Percentiles rank a stretch among this genome's conserved stretches.
Conservation (phyloP, 2,797 vertebrate genomes). For the Muraenolepis orangiensis region DNA sequence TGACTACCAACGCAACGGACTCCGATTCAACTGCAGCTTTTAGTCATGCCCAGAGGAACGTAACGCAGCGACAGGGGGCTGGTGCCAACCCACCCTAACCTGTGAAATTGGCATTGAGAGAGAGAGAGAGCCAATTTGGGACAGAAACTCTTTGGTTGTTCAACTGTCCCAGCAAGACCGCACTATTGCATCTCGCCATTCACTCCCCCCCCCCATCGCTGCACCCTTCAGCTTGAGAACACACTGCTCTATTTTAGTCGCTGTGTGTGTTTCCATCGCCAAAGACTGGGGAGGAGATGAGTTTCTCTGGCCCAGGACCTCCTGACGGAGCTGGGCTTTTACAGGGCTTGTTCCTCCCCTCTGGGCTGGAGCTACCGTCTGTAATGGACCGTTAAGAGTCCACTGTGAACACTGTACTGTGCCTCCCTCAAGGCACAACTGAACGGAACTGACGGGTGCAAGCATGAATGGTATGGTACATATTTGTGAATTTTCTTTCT, state of each 20-base stretch:
- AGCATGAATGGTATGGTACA: neutral
- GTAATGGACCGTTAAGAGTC: neutral
- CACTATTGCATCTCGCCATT: neutral
- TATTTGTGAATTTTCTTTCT: neutral
- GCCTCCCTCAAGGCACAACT: neutral
- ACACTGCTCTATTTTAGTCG: slow-evolving; percentile 68
- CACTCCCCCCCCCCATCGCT: slow-evolving; percentile 48
- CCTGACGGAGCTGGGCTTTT: slow-evolving; percentile 30
- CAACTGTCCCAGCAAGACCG: slow-evolving; percentile 52
- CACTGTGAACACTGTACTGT: neutral
- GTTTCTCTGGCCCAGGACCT: slow-evolving; percentile 53
- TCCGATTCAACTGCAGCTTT: neutral
- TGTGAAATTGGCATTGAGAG: slow-evolving; percentile 43
- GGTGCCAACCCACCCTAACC: slow-evolving; percentile 32
- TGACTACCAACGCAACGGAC: neutral
- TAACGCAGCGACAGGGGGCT: slow-evolving; percentile 9
- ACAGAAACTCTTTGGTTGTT: slow-evolving; percentile 57
- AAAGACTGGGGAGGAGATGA: slow-evolving; percentile 56
- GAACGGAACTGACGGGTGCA: neutral
- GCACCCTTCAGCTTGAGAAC: slow-evolving; percentile 51
- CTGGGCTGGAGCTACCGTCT: neutral
- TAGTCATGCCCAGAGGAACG: slow-evolving; percentile 6
- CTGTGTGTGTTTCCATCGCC: slow-evolving; percentile 29
- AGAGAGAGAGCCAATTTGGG: slow-evolving; percentile 46
- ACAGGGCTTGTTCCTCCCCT: slow-evolving; percentile 30